A percentile compares a stretch with the other conserved stretches of the same genome.
Conservation (phyloP, 2,797 vertebrate genomes). For the Labroides dimidiatus region DNA sequence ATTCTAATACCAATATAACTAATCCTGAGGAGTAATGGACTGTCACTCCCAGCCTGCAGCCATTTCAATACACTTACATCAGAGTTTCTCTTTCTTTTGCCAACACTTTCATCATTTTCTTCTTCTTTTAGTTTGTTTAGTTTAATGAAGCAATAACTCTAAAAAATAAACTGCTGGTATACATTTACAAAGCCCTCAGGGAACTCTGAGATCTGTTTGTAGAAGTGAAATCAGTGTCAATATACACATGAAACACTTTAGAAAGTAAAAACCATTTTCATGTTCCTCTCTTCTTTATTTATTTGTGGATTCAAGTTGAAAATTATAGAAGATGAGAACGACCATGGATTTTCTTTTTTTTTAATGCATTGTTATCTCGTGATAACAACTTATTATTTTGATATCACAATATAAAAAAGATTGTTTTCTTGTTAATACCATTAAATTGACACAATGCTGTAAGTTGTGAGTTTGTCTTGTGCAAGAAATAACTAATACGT, state of each 20-base stretch:
- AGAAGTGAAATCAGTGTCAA: not conserved
- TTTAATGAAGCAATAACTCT: conserved; percentile 18
- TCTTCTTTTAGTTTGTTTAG: conserved; percentile 5
- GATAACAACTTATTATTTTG: too few species aligned
- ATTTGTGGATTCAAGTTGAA: not conserved
- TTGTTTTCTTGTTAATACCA: too few species aligned
- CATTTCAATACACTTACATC: conserved; percentile 26
- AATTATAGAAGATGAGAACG: too few species aligned
- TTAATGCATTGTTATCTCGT: too few species aligned
- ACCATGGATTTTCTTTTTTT: too few species aligned
- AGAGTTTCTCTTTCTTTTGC: not conserved
- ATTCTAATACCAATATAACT: conserved; percentile 51
- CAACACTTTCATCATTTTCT: not conserved
- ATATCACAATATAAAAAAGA: too few species aligned
- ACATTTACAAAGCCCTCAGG: not conserved
- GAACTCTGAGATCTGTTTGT: not conserved
- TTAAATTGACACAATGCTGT: conserved; percentile 24
- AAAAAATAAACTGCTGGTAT: not conserved
- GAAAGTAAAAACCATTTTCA: not conserved
- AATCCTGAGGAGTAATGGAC: conserved; percentile 55
- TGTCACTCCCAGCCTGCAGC: conserved; percentile 42
- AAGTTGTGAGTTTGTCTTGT: conserved; percentile 19
- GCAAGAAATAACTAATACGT: conserved; percentile 17
- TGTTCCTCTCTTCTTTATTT: not conserved
- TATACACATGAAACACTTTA: not conserved